Base-by-base conservation (phyloP, 2,888 invertebrate genomes). In the Ethmia dodecea region DNA sequence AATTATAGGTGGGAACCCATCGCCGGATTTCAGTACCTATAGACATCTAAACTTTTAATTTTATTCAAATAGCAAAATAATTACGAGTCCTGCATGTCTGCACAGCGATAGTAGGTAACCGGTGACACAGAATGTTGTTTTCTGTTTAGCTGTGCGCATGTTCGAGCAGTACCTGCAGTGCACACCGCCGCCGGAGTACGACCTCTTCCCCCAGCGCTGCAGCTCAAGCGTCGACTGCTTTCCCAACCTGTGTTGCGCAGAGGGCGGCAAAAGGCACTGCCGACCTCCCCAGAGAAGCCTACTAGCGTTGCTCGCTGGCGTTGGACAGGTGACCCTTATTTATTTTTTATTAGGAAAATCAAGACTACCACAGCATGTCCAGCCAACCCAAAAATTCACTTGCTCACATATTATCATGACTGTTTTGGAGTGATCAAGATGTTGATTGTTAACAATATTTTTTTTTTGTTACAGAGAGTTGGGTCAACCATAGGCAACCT, bases 161-260 rank as follows among this genome's bases (percentile, higher is more conserved):
- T 67, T 89, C 10, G 86, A 89, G 39, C 89, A 91, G 45, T 93
- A 92, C 56, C 77, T 93, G 54, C 93, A 93, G 62, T 94, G 93
- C 60, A 92, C 93, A 10, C 81, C 91, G 25, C 92, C 93, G 5
- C 89, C 91, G 10, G 76, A 90, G 43, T 87, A 90, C 39, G 93
- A 93, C 70, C 58, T 91, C 34, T 92, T 93, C 70, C 91, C 93
- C 1, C 91, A 91, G 56, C 74, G 88, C 14, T 94, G 94, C 63
- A 88, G 88, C 42, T 90, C 90, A 4, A 90, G 90, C 9, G 80
- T 93, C 3, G 93, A 93, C 66, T 94, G 94, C 63, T 93, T 93
- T 67, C 93, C 94, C 5, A 93, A 93, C 72, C 79, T 94, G 39
- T 94, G 93, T 62, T 94, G 94, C 43, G 93, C 93, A 47, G 94